These are phyloP conservation scores for Drosophila setosimentum DNA, from an alignment of 2,888 invertebrate genomes.

Conservation along the genomic window DNA sequence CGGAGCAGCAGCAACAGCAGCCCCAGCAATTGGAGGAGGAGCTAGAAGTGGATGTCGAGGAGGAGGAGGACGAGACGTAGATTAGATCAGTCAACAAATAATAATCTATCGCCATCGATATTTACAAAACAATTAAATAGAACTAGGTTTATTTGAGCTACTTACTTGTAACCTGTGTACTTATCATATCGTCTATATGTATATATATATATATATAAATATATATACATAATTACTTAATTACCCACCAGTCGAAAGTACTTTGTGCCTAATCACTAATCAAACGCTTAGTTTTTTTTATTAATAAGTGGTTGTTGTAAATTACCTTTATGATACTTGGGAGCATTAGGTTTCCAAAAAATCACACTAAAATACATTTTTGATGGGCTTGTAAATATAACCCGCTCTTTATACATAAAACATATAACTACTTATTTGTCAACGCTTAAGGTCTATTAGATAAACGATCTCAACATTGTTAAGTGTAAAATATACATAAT, in stretches of 20 bases:
- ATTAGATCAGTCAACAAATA: neutral
- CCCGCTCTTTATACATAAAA: neutral
- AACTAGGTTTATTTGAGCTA: slow-evolving; percentile 32
- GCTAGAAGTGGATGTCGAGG: neutral
- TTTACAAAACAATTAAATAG: slow-evolving; percentile 38
- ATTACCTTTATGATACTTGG: slow-evolving; percentile 7
- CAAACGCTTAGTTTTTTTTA: slow-evolving; percentile 41
- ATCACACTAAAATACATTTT: neutral
- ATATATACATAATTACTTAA: slow-evolving; percentile 34
- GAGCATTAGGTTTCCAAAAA: neutral
- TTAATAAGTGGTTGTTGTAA: slow-evolving; percentile 30
- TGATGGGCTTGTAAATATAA: neutral
- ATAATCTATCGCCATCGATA: slow-evolving; percentile 12
- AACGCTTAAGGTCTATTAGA: slow-evolving; percentile 3
- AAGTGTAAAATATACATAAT: neutral
- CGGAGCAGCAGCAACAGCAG: slow-evolving; percentile 30
- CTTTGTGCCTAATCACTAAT: slow-evolving; percentile 38
- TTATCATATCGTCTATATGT: slow-evolving; percentile 54
- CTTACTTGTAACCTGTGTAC: slow-evolving; percentile 42
- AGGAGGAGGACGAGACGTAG: neutral
- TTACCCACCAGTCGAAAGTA: slow-evolving; percentile 10
- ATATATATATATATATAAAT: slow-evolving; percentile 32
- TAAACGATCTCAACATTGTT: slow-evolving; percentile 34
- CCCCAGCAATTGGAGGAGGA: slow-evolving; percentile 11
- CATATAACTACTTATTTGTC: neutral